Percentiles rank a stretch among this genome's conserved stretches.
Evolutionary conservation across 2,888 invertebrate genomes (phyloP).

Genomic region (Rhyacophila evoluta): DNA sequence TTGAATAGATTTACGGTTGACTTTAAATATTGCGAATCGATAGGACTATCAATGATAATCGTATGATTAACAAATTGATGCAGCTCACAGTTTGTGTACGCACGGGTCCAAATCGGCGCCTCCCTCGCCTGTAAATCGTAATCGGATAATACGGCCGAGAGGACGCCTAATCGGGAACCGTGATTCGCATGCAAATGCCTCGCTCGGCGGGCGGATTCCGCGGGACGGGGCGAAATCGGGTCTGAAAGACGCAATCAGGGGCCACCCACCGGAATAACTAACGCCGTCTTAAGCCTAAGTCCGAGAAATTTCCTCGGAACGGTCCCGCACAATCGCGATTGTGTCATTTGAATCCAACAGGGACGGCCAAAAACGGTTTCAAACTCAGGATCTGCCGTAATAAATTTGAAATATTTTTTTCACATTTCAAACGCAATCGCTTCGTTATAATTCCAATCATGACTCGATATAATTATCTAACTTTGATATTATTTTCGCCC

Average conservation of each 20-base stretch:
- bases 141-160: conserved; percentile 38
- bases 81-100: background rate
- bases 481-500: no score
- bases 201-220: background rate
- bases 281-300: conserved; percentile 26
- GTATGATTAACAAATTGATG: conserved; percentile 26
- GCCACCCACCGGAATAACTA: conserved; percentile 35
- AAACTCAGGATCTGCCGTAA: no score
- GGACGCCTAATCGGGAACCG: conserved; percentile 40
- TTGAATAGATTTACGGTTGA: no score
- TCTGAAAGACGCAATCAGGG: conserved; percentile 17
- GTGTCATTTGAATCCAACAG: background rate
- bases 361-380: background rate
- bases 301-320: background rate
- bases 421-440: no score
- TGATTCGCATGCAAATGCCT: conserved; percentile 43
- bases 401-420: no score
- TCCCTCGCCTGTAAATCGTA: conserved; percentile 30
- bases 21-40: background rate
- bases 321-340: background rate
- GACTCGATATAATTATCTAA: no score
- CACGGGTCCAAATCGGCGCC: conserved; percentile 19
- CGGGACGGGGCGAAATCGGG: background rate
- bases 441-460: no score
- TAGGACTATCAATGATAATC: conserved; percentile 1